Conservation (phyloP, 2,113 vertebrate species). For the Perca schrenkii region DNA sequence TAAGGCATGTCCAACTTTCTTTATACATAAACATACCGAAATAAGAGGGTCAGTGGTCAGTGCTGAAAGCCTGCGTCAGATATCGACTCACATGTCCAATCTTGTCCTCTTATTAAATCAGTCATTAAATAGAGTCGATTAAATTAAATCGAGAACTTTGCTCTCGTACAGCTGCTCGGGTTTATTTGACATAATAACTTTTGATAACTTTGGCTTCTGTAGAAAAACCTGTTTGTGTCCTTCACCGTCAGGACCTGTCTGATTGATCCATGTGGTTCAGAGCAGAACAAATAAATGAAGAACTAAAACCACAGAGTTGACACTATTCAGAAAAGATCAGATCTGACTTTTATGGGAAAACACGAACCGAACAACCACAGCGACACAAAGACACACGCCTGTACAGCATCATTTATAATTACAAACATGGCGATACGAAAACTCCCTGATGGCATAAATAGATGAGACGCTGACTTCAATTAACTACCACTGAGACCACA, state of each 20-base stretch:
- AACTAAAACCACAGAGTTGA: not conserved
- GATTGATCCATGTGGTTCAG: not conserved
- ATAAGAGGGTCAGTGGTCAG: too few relatives aligned
- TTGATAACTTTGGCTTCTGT: too few relatives aligned
- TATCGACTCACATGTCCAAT: too few relatives aligned
- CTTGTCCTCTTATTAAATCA: too few relatives aligned
- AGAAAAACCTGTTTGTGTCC: not conserved
- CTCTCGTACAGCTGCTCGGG: too few relatives aligned
- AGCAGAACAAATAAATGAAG: not conserved
- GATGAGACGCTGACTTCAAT: not conserved
- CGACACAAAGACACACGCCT: not conserved
- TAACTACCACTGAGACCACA: not conserved
- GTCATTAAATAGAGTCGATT: too few relatives aligned
- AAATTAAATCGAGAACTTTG: too few relatives aligned
- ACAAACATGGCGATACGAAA: not conserved
- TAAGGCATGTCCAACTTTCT: too few relatives aligned
- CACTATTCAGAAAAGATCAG: not conserved
- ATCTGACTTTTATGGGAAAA: not conserved
- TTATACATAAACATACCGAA: too few relatives aligned
- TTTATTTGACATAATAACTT: too few relatives aligned
- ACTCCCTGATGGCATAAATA: not conserved
- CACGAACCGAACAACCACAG: not conserved
- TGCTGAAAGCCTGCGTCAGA: too few relatives aligned
- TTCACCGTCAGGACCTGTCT: not conserved
- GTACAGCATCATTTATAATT: conserved; percentile 4